Conservation (phyloP, 1,140 invertebrate genomes). For the Whitmania pigra region DNA sequence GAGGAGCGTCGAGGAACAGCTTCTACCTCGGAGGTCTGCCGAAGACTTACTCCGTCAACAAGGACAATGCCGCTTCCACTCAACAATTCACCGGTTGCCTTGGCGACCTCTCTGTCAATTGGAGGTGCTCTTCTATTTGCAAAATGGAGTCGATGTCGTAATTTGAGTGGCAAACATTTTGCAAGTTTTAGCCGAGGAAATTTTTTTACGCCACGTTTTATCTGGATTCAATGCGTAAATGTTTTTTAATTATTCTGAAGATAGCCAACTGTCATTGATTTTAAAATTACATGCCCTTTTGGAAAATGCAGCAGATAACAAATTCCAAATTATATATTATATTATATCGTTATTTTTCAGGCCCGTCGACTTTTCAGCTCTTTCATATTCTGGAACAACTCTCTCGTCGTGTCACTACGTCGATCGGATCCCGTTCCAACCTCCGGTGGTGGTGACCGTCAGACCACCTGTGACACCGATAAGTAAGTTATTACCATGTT, state of each 20-base stretch:
- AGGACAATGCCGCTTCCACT: constrained; percentile 36
- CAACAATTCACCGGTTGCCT: constrained; percentile 65
- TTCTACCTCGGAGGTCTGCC: constrained; percentile 77
- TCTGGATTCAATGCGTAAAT: too few species aligned
- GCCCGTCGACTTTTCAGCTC: too few species aligned
- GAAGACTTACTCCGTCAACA: constrained; percentile 43
- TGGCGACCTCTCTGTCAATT: constrained; percentile 71
- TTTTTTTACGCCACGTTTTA: not conserved
- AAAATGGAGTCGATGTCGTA: not conserved
- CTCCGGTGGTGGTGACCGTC: too few species aligned
- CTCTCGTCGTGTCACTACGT: too few species aligned
- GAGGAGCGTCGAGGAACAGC: constrained; percentile 30
- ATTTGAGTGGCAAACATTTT: not conserved
- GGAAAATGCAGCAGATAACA: too few species aligned
- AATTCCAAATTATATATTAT: too few species aligned
- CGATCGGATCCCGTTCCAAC: too few species aligned
- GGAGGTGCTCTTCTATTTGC: constrained; percentile 38
- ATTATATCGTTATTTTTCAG: too few species aligned
- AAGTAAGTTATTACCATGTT: too few species aligned
- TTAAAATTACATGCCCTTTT: too few species aligned
- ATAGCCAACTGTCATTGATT: not conserved
- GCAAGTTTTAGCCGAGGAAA: not conserved
- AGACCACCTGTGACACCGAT: too few species aligned
- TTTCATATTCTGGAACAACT: too few species aligned
- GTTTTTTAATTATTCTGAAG: constrained; percentile 16